Base-by-base conservation (phyloP, 2,113 vertebrate species). In the Carassius gibelio region DNA sequence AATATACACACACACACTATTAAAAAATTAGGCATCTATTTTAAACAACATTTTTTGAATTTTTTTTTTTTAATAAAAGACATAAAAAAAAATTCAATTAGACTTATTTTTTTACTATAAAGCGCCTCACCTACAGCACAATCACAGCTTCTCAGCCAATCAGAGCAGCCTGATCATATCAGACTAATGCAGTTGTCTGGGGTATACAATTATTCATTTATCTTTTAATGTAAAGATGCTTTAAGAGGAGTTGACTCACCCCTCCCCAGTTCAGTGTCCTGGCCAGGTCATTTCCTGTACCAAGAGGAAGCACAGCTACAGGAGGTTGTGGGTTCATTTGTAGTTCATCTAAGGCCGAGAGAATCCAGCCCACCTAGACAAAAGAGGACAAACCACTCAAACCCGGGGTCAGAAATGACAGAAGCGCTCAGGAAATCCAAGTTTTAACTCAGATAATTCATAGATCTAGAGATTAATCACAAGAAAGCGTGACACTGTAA, bases 221-320 rank as follows among this genome's bases (percentile, higher is more conserved):
- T 75, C 7, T 19, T n/a, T 26, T 75, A 8, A 34, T 19, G 1
- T 55, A 59, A 38, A 62, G 50, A 17, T 8, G 4, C 30, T 34
- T 85, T 89, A 90, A 88, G 90, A 84, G 14, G 42, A 64, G 77
- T 26, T 50, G 89, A 93, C 97, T 97, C 93, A 99, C 98, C 94
- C 98, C 98, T 5, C 98, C 98, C 98, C 98, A 99, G 95, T 99
- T 99, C 89, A 99, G 95, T 7, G 98, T 99, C 88, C 98, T 96
- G 87, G 98, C 98, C 89, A 99, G 95, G 91, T 99, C 98, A 3
- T 99, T 99, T 94, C 98, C 98, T 81, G 98, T 99, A 81, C 98
- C 98, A 91, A 99, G 93, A 91, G 98, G 98, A 80, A 99, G 95
- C 88, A 99, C 97, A 74, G 98, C 98, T 0, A 99, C 98, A 76